phyloP scores from a whole-genome alignment of 2,888 invertebrate genomes.

The Parochlus steinenii region DNA sequence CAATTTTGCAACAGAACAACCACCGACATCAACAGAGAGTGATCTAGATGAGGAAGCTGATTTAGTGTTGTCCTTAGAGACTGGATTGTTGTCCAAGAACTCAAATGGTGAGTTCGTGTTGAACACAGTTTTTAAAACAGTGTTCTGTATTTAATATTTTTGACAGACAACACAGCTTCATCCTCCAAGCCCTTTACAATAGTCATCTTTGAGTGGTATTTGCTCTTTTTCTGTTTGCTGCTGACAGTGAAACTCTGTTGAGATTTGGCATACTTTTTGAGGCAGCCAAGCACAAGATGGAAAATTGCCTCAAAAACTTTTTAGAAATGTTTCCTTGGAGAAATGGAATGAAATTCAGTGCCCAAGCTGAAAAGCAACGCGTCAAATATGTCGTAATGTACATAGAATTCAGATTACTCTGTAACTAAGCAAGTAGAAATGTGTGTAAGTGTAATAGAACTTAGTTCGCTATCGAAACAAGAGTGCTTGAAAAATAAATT shows the following conservation, averaged over 20 bases:
- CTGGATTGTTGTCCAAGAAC: slow-evolving; percentile 9
- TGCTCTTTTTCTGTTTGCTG: slow-evolving; percentile 9
- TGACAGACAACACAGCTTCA: slow-evolving; percentile 9
- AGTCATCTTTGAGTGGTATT: slow-evolving; percentile 10
- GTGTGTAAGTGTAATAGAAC: slow-evolving; percentile 10
- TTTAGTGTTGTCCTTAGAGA: slow-evolving; percentile 6
- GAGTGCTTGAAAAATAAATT: too few relatives aligned
- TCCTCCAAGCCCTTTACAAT: slow-evolving; percentile 11
- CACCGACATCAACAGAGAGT: slow-evolving; percentile 5
- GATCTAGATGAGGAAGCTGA: slow-evolving; percentile 10
- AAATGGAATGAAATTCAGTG: background rate
- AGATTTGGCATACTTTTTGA: slow-evolving; percentile 10
- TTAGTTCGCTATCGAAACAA: slow-evolving; percentile 11
- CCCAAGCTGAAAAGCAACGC: background rate
- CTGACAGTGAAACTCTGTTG: slow-evolving; percentile 10
- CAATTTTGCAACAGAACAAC: slow-evolving; percentile 5
- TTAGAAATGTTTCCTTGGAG: too few relatives aligned
- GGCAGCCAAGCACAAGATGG: slow-evolving; percentile 1
- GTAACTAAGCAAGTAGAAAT: background rate
- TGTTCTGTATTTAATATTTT: background rate
- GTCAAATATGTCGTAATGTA: background rate
- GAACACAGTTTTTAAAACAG: background rate
- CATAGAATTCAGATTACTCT: too few relatives aligned
- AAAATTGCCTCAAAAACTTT: too few relatives aligned
- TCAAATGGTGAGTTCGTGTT: slow-evolving; percentile 7